Conservation (phyloP, 2,888 invertebrate species). For the Leucophora obtusa region DNA sequence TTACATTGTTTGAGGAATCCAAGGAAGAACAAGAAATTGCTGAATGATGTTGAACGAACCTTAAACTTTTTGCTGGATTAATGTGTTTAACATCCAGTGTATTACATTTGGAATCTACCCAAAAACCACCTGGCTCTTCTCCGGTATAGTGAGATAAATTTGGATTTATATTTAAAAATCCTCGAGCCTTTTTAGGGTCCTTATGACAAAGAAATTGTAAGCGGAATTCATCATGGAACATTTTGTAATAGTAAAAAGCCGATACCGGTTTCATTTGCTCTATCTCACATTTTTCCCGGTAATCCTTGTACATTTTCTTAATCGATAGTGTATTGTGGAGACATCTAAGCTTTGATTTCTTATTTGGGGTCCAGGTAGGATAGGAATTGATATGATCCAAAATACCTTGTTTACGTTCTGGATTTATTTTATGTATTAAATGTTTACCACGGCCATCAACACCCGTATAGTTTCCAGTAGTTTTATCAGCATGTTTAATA, state of each 20-base stretch:
- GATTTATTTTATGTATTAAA: slow-evolving; percentile 62
- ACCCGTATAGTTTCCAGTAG: slow-evolving; percentile 65
- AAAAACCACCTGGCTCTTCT: slow-evolving; percentile 66
- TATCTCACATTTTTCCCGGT: slow-evolving; percentile 54
- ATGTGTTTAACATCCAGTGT: slow-evolving; percentile 21
- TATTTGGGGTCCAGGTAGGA: slow-evolving; percentile 66
- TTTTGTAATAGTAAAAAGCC: slow-evolving; percentile 58
- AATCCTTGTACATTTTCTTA: slow-evolving; percentile 65
- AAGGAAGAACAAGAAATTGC: slow-evolving; percentile 17
- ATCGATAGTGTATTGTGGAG: slow-evolving; percentile 65
- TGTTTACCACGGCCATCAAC: slow-evolving; percentile 64
- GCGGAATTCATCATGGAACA: slow-evolving; percentile 65
- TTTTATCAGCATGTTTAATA: slow-evolving; percentile 62
- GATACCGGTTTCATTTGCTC: slow-evolving; percentile 57
- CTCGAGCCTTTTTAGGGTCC: slow-evolving; percentile 49
- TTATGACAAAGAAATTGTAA: slow-evolving; percentile 61
- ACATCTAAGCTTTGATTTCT: slow-evolving; percentile 64
- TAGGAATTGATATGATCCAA: slow-evolving; percentile 65
- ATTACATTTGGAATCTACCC: slow-evolving; percentile 55
- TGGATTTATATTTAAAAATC: slow-evolving; percentile 59
- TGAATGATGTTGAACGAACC: neutral
- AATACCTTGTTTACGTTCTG: slow-evolving; percentile 57
- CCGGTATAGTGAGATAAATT: slow-evolving; percentile 66
- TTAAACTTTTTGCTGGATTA: slow-evolving; percentile 38
- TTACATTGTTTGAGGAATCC: slow-evolving; percentile 25